Evolutionary conservation across 2,888 invertebrate genomes (phyloP), one percentile per base, ranked within the genome.

Genomic region (Xanthia togata): DNA sequence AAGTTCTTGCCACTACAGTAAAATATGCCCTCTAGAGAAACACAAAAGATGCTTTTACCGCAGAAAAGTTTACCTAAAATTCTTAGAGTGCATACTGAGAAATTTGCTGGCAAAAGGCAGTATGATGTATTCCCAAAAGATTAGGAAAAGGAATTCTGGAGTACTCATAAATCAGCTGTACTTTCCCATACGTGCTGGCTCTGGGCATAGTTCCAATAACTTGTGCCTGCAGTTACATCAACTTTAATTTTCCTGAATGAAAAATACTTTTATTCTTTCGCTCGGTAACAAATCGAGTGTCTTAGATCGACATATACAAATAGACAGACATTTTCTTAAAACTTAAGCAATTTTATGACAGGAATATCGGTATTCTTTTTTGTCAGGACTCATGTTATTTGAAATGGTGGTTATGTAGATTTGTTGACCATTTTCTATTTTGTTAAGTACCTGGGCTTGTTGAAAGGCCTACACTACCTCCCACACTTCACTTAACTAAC

Each of bases 191-290:
- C 53, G 6, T 31, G 11, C 57, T 41, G 26, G 8, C n/a, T 79
- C 72, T 60, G 35, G 59, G 80, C 53, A 44, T 17, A 12, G 50
- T 60, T 60, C 76, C 59, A 79, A 79, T 44, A 71, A 14, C 8
- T 14, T 31, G 6, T 50, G 31, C 23, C 23, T 72, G 53, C 4
- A 75, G 11, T 38, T 17, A 26, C 12, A 20, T 53, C 41, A 35
- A 50, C 11, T 5, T 31, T 3, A 41, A 71, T 70, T 31, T 57
- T 31, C 11, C 3, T 9, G 11, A 78, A 57, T 57, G 35, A 57
- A 20, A 50, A 68, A 55, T 47, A 6, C 23, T 47, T 74, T 26
- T 9, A 55, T 35, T 57, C 1, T 20, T 62, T 20, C 17, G 12
- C 4, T 17, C 23, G 4, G 20, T 26, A 31, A 35, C 41, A 31